A percentile compares a stretch with the other conserved stretches of the same genome.
These are phyloP conservation scores for Calameuta pallipes DNA, from an alignment of 2,888 invertebrate species.

Conservation along the genomic window DNA sequence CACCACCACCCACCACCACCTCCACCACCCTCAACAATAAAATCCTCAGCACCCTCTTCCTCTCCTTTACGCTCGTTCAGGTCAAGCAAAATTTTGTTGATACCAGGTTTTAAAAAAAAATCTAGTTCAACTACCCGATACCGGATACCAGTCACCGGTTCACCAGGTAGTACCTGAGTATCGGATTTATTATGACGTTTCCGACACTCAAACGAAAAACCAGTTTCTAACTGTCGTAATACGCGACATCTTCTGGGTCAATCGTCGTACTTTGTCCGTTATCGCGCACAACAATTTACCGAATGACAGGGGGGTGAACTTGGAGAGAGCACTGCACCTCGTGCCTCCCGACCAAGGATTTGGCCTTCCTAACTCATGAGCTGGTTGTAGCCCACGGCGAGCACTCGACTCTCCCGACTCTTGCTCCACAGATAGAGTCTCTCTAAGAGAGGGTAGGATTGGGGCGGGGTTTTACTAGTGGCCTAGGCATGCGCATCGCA, in stretches of 20 bases:
- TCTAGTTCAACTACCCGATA: not conserved
- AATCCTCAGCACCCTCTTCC: not conserved
- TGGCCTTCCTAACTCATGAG: not conserved
- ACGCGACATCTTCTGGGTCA: not conserved
- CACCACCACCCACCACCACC: not conserved
- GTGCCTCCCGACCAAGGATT: not conserved
- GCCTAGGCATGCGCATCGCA: conserved; percentile 50
- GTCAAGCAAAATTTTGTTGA: not conserved
- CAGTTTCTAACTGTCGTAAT: not conserved
- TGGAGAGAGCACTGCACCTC: not conserved
- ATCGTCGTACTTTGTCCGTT: not conserved
- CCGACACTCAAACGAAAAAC: not conserved
- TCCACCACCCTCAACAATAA: not conserved
- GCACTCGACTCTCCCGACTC: not conserved
- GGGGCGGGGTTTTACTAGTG: conserved; percentile 36
- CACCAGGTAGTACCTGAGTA: not conserved
- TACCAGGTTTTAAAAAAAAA: not conserved
- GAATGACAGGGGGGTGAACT: not conserved
- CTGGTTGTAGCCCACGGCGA: not conserved
- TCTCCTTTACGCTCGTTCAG: not conserved
- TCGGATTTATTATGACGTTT: not conserved
- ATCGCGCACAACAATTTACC: not conserved
- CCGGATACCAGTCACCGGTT: not conserved
- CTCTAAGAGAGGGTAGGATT: conserved; percentile 16
- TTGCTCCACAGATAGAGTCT: not conserved